These are phyloP conservation scores for Emmelina monodactyla DNA, from an alignment of 2,888 invertebrate genomes.

Conservation along the genomic window DNA sequence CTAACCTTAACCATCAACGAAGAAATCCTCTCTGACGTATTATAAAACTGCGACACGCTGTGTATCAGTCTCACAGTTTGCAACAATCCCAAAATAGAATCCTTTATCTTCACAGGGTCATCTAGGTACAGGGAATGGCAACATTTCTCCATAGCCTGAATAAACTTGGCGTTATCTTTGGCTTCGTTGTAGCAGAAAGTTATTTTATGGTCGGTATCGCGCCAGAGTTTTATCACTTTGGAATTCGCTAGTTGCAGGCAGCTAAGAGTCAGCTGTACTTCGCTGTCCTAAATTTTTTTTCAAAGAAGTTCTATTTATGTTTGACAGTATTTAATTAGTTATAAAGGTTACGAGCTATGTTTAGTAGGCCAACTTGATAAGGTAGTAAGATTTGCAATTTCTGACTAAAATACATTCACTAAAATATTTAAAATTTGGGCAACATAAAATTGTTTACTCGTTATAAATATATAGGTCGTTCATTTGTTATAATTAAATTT, in stretches of 20 bases:
- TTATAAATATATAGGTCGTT: too few species aligned
- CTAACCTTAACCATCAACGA: slow-evolving; percentile 93
- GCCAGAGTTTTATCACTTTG: slow-evolving; percentile 82
- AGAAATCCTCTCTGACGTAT: slow-evolving; percentile 94
- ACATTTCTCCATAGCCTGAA: slow-evolving; percentile 89
- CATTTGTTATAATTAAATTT: too few species aligned
- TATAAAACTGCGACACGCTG: slow-evolving; percentile 94
- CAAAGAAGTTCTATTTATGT: too few species aligned
- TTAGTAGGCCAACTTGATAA: too few species aligned
- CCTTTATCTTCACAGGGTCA: slow-evolving; percentile 92
- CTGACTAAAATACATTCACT: too few species aligned
- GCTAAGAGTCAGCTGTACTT: slow-evolving; percentile 79
- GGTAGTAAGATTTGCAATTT: too few species aligned
- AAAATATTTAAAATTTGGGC: too few species aligned
- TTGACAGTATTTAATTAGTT: too few species aligned
- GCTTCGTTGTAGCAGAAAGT: slow-evolving; percentile 96
- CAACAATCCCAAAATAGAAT: slow-evolving; percentile 85
- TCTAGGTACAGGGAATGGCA: slow-evolving; percentile 93
- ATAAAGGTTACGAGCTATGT: too few species aligned
- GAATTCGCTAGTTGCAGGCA: slow-evolving; percentile 80
- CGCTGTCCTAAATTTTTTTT: slow-evolving; percentile 71
- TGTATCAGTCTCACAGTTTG: slow-evolving; percentile 94
- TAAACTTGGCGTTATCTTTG: slow-evolving; percentile 94
- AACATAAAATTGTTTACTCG: too few species aligned
- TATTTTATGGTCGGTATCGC: slow-evolving; percentile 86